Evolutionary conservation across 2,113 vertebrate genomes (phyloP), one percentile per base, ranked within the genome.

Genomic region (Parotia lawesii): DNA sequence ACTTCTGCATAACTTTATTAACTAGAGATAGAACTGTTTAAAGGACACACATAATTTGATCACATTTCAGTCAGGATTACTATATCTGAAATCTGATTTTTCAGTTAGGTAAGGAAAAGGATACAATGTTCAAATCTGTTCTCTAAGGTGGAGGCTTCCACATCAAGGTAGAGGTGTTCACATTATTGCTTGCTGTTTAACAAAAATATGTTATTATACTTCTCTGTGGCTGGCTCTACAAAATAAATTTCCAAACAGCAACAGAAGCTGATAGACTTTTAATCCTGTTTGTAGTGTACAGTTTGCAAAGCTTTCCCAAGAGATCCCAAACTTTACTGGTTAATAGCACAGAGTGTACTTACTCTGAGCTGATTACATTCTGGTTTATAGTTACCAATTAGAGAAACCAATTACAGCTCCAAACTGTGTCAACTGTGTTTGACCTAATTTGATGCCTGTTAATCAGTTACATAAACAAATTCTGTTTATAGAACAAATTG

Each of bases 341-440:
- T 87, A 93, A 70, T 76, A n/a, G 38, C 25, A 53, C 23, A 64
- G 14, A 69, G 33, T 70, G 57, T 91, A 60, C 81, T 91, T 71
- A 33, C 28, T 73, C 54, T 74, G 64, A 75, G 58, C 47, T 71
- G 94, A 96, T 90, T 94, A 35, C 40, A n/a, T 58, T 87, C 65
- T 80, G 69, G 48, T 94, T 96, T 92, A 78, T 45, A 84, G 83
- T 85, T 80, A 85, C 87, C 93, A 91, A 87, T 94, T 96, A 96
- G 79, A 80, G 73, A 96, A 97, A 96, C 64, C 85, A 95, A 95
- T 94, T 96, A 79, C 65, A 77, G n/a, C 24, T 94, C 56, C 83
- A 93, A 94, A 93, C 4, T 50, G 42, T 91, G 93, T 94, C 89
- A 91, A 94, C 38, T 92, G 42, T 69, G 31, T 69, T 72, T 90